Evolutionary conservation across 1,140 invertebrate species (phyloP), one percentile per base, ranked within the genome.

Genomic region (Parapsyche elsis): DNA sequence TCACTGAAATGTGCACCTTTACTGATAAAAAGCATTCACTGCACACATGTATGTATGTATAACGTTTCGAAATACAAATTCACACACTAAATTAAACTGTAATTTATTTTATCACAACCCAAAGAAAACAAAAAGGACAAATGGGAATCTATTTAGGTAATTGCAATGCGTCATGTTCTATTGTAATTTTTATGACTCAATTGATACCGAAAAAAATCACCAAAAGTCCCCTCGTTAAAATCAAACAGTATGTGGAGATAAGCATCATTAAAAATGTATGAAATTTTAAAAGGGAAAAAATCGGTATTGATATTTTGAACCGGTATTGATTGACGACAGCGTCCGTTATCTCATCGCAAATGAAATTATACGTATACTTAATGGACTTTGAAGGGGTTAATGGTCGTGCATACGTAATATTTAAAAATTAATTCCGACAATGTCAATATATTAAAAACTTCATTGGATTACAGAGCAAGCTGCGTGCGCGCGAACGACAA

Each of bases 1-100:
- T 82, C 49, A 80, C 78, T 80, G 76, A 82, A 82, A 82, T 82
- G 81, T 77, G 74, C 76, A 78, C 78, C 81, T 79, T 74, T 46
- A 14, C 73, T 44, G 81, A 82, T 82, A 82, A 80, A 61, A 77
- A 49, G 14, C 71, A 67, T 21, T 26, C 19, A 26, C 71, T 46
- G 30, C 71, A 26, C 5, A 67, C 9, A 53, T 12, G 45, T n/a
- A 46, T 12, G 45, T 7, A 7, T 46, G 45, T 46, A 46, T 46
- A 7, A 46, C 12, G 12, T 46, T 46, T 7, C 12, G n/a, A n/a
- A n/a, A n/a, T 7, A 38, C 30, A 38, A 38, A 38, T 7, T 7
- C 30, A 38, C 30, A 38, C 30, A 38, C 2, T 38, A 38, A n/a
- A n/a, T n/a, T n/a, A n/a, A n/a, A n/a, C n/a, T n/a, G n/a, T n/a